Base-by-base conservation (phyloP, 2,797 vertebrate genomes). In the Schizopygopsis malacanthus region DNA sequence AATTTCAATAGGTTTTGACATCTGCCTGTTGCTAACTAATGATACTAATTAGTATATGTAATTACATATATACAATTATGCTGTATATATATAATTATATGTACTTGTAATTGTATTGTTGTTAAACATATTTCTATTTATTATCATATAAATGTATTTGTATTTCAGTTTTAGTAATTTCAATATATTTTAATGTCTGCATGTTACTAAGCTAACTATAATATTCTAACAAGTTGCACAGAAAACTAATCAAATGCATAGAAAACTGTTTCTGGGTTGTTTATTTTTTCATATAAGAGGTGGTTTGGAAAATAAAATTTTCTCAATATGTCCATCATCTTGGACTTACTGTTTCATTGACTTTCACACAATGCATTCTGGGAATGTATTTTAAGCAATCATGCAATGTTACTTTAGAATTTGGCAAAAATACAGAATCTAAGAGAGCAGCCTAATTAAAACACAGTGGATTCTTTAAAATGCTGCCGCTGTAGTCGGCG, bases 251-350 rank as follows among this genome's bases (percentile, higher is more conserved):
- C 15, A 5, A 52, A 52, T 52, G 50, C 50, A 52, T 18, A 52
- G 50, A 52, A 52, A 52, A 52, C 54, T 9, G 18, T 10, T 59
- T 59, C 54, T 22, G 20, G 22, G 9, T 59, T 59, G 39, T 63
- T 79, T 61, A n/a, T 77, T n/a, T 45, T 79, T n/a, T 45, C n/a
- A 25, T 50, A 50, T 50, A 47, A 50, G n/a, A 50, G 50, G 25
- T 47, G 28, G 4, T 75, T 52, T 72, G 50, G 33, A n/a, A 56
- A 61, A 79, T 25, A 8, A 15, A 10, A 28, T 52, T 52, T 16
- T 52, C 50, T 18, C 50, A 52, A 15, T 15, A 52, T 52, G 50
- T 52, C 15, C 15, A 18, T n/a, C 54, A 33, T 67, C 63, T 39
- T n/a, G 0, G 6, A 28, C 9, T 43, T 54, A 52, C 12, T 56